Evolutionary conservation across 2,888 invertebrate genomes (phyloP).

Genomic region (Andrena flavipes): DNA sequence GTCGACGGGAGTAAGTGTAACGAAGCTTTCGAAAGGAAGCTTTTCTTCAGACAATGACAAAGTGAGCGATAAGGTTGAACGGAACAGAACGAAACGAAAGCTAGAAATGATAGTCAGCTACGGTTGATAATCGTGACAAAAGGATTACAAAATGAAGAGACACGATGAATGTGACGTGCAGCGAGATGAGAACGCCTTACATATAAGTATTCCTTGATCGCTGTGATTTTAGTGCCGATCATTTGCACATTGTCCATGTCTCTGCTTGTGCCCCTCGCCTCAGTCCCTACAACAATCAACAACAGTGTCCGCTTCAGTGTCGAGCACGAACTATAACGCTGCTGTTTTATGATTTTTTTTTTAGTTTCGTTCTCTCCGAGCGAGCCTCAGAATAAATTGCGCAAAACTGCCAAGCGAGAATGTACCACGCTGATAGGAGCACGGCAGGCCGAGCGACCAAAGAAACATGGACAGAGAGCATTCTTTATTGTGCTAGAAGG

Average conservation of each 20-base stretch:
- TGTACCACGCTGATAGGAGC: slow-evolving; percentile 73
- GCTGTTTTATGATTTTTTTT: slow-evolving; percentile 34
- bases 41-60: neutral
- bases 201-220: slow-evolving; percentile 85
- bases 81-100: neutral
- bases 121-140: neutral
- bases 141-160: slow-evolving; percentile 26
- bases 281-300: slow-evolving; percentile 84
- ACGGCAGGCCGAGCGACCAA: slow-evolving; percentile 80
- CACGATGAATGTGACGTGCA: slow-evolving; percentile 60
- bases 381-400: slow-evolving; percentile 59
- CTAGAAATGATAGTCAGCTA: neutral
- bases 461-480: slow-evolving; percentile 82
- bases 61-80: neutral
- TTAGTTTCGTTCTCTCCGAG: slow-evolving; percentile 37
- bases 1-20: slow-evolving; percentile 8
- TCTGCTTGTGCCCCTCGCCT: slow-evolving; percentile 82
- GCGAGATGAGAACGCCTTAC: slow-evolving; percentile 79
- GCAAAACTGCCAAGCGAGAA: slow-evolving; percentile 69
- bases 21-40: neutral
- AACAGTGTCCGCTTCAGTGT: slow-evolving; percentile 82
- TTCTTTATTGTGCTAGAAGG: slow-evolving; percentile 30
- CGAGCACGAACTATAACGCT: slow-evolving; percentile 56
- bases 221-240: slow-evolving; percentile 84
- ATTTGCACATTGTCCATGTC: slow-evolving; percentile 85